Conservation (phyloP, 2,888 invertebrate genomes). For the Latrodectus elegans region DNA sequence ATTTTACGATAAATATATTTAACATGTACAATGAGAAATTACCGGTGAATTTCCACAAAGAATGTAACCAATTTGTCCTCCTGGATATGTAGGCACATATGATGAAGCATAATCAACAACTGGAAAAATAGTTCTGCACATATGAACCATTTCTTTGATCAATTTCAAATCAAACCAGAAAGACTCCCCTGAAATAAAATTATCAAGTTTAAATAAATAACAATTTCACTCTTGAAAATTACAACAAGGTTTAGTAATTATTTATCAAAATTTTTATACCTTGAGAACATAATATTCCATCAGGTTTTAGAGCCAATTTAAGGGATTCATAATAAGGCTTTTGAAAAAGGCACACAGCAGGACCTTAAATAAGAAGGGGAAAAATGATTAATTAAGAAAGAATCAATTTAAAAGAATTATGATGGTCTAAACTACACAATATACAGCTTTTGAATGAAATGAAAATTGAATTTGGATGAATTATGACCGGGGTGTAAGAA, state of each 20-base stretch:
- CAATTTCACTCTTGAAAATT: not conserved
- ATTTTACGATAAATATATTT: not conserved
- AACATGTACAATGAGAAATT: constrained; percentile 72
- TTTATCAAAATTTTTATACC: constrained; percentile 73
- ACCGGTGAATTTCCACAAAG: constrained; percentile 85
- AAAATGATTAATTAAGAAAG: too few relatives aligned
- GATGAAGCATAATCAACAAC: constrained; percentile 86
- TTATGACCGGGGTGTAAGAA: too few relatives aligned
- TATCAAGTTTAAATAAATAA: not conserved
- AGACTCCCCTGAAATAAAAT: constrained; percentile 80
- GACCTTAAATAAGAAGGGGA: constrained; percentile 77
- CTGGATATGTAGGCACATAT: constrained; percentile 95
- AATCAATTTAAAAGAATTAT: too few relatives aligned
- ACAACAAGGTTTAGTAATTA: not conserved
- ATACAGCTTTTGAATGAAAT: too few relatives aligned
- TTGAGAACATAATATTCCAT: constrained; percentile 96
- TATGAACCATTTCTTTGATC: constrained; percentile 83
- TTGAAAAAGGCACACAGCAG: constrained; percentile 83
- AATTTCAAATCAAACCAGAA: constrained; percentile 83
- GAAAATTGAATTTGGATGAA: too few relatives aligned
- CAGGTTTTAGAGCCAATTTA: constrained; percentile 86
- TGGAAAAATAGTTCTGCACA: constrained; percentile 86
- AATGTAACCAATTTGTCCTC: constrained; percentile 96
- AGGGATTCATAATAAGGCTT: constrained; percentile 89
- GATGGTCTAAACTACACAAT: too few relatives aligned